Base-by-base conservation (phyloP, 2,888 invertebrate genomes). In the Ectemnius continuus region DNA sequence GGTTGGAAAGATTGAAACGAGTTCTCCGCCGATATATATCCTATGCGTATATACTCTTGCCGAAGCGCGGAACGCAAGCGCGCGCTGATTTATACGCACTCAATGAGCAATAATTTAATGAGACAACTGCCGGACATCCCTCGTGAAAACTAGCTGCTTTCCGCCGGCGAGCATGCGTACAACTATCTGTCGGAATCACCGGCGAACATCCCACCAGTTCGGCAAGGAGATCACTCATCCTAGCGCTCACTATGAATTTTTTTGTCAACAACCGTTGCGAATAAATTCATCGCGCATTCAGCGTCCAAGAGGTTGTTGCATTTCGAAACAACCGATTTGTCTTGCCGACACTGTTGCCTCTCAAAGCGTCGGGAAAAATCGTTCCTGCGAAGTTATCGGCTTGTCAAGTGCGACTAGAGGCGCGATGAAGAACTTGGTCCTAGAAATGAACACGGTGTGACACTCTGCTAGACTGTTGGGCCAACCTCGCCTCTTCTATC, bases 261-360 rank as follows among this genome's bases (percentile, higher is more conserved):
- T 45, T 56, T 45, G n/a, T 68, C 75, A 77, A 72, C 36, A 72
- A 46, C 23, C 13, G 16, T 14, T 52, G 52, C 20, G 68, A 63
- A 60, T 58, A 75, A 75, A 72, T 75, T 64, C 76, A 65, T 20
- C 56, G 26, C 26, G 57, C 47, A 59, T 47, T 14, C 20, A 59
- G 56, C 62, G 56, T 61, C 72, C 65, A 64, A 58, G 46, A 48
- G 63, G 63, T 60, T 28, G 82, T 82, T 79, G 79, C 82, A 36
- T 36, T 83, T 85, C 84, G 86, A 89, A 88, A 88, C 88, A 89
- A 89, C 81, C 87, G 84, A 89, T 90, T 88, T 88, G 86, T 89
- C 87, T 88, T 89, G 87, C 87, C 86, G 85, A 84, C 85, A 84
- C 85, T 84, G 82, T 77, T 85, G 87, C 79, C 81, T 85, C 8